These are phyloP conservation scores for Acrocyrtus sp. DNA, from an alignment of 2,888 invertebrate genomes.

Conservation along the genomic window DNA sequence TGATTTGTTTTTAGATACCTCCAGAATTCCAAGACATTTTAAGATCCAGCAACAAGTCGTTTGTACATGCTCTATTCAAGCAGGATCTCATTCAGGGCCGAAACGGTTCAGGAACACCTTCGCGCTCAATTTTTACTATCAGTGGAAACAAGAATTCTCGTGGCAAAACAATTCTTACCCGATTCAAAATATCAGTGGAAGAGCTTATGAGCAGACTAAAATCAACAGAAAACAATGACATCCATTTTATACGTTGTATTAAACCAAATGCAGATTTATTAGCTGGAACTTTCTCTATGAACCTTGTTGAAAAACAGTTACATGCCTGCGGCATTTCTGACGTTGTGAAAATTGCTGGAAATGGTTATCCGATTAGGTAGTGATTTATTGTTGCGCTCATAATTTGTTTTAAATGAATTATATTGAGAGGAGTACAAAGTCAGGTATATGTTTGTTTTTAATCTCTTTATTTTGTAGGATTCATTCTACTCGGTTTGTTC, in stretches of 20 bases:
- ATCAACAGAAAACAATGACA: constrained; percentile 52
- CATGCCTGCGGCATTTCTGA: constrained; percentile 58
- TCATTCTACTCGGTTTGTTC: not conserved
- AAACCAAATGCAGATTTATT: constrained; percentile 53
- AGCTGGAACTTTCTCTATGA: constrained; percentile 44
- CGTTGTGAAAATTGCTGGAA: constrained; percentile 58
- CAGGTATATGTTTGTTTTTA: too few species aligned
- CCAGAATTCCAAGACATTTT: constrained; percentile 57
- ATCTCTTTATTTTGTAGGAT: constrained; percentile 6
- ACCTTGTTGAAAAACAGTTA: constrained; percentile 55
- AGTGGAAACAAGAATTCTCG: constrained; percentile 29
- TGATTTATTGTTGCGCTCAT: not conserved
- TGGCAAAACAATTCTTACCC: constrained; percentile 57
- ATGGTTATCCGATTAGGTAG: constrained; percentile 60
- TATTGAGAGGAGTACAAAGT: too few species aligned
- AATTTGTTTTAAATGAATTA: too few species aligned
- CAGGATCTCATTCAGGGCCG: constrained; percentile 24
- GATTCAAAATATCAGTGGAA: constrained; percentile 58
- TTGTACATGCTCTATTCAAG: constrained; percentile 34
- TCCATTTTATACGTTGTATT: constrained; percentile 60
- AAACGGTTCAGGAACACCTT: constrained; percentile 18
- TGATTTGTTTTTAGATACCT: constrained; percentile 49
- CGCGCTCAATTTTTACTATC: not conserved
- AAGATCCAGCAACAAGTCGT: constrained; percentile 30
- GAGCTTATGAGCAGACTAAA: constrained; percentile 50